Percentiles rank a stretch among this genome's conserved stretches.
phyloP scores from a whole-genome alignment of 2,888 invertebrate species.

The Dryobotodes eremita region DNA sequence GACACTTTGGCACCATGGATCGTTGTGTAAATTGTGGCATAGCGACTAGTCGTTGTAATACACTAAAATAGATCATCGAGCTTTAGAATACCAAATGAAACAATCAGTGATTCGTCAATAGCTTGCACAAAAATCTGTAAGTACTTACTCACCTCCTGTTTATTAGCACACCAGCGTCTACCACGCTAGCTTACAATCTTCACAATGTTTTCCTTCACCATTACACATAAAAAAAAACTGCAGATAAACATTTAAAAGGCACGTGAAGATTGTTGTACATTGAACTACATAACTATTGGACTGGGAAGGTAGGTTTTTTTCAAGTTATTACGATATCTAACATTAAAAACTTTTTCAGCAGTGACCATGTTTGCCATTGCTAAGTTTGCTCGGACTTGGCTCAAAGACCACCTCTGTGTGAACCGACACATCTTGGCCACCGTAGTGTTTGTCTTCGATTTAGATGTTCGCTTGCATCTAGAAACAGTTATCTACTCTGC shows the following conservation, averaged over 20 bases:
- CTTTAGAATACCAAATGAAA: background rate
- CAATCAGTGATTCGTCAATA: background rate
- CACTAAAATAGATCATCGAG: background rate
- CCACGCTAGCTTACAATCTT: background rate
- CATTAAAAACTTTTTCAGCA: background rate
- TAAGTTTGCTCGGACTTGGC: conserved; percentile 12
- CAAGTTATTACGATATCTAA: no score
- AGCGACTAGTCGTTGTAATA: background rate
- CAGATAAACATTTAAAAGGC: no score
- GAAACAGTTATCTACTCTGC: conserved; percentile 5
- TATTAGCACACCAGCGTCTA: background rate
- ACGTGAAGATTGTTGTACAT: no score
- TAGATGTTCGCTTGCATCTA: conserved; percentile 11
- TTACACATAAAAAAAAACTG: background rate
- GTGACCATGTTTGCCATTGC: conserved; percentile 19
- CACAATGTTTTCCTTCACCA: background rate
- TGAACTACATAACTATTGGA: no score
- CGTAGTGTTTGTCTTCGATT: conserved; percentile 5
- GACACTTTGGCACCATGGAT: conserved; percentile 4
- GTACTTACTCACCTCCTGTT: background rate
- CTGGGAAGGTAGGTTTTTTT: no score
- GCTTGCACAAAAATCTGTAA: conserved; percentile 2
- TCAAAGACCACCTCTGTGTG: background rate
- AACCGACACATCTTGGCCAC: conserved; percentile 10
- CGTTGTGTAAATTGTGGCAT: conserved; percentile 1